Base-by-base conservation (phyloP, 2,113 vertebrate species). In the Carassius gibelio region DNA sequence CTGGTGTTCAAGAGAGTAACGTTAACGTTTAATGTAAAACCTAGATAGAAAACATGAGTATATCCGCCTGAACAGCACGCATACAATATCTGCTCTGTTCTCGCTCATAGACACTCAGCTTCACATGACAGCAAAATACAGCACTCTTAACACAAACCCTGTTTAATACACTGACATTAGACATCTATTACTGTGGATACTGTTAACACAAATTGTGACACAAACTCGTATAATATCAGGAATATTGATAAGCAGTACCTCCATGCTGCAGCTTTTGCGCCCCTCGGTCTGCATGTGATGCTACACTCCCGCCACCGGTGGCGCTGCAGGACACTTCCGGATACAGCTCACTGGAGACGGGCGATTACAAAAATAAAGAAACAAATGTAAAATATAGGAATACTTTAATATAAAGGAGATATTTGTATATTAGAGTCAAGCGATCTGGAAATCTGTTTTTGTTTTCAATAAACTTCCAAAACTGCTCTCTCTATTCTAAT, bases 241-340 rank as follows among this genome's bases (percentile, higher is more conserved):
- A 42, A 77, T 55, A 76, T 50, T 42, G 8, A 36, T 75, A 75
- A 64, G 21, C 0, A 17, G 85, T 85, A 89, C 86, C 88, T 89
- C 86, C 88, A 89, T 89, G 10, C 77, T 62, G 34, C 82, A 84
- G 86, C 19, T 50, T 74, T 79, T 59, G 26, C 48, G n/a, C 36
- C 17, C 48, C 64, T 64, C 36, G 81, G 38, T 74, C 34, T 76
- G 57, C 42, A n/a, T 48, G 74, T 57, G 17, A 59, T 72, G 38
- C 15, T 38, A 72, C 42, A 3, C 15, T 13, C 9, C 21, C 2
- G 8, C 8, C 78, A 30, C 4, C 8, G 5, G 36, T 30, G 78
- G 78, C 78, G 59, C 78, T 66, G n/a, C 38, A 15, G 38, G 21
- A 17, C 36, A 26, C 38, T 23, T 77, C 26, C 30, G 34, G 17